A percentile compares a stretch with the other conserved stretches of the same genome.
phyloP scores from a whole-genome alignment of 2,113 vertebrate species.

The Tor tambroides region DNA sequence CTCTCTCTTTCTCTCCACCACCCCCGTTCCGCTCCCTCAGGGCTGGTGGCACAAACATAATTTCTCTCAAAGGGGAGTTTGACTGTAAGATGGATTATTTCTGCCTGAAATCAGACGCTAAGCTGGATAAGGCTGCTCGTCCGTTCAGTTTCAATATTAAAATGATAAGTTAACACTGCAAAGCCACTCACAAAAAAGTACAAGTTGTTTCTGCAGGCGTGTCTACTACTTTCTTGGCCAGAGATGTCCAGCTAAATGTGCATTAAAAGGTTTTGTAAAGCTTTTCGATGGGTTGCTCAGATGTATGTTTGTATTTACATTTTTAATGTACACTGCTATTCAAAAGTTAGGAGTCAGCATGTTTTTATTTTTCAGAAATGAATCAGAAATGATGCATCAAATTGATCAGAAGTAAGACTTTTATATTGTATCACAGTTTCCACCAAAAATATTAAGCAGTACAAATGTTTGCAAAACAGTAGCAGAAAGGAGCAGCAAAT shows the following conservation, averaged over 20 bases:
- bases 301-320: background rate
- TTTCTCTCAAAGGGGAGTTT: constrained; percentile 71
- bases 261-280: background rate
- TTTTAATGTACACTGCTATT: background rate
- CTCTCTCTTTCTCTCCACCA: constrained; percentile 31
- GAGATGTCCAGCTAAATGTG: background rate
- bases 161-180: constrained; percentile 51
- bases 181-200: constrained; percentile 21
- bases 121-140: constrained; percentile 69
- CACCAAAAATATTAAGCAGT: background rate
- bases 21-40: constrained; percentile 46
- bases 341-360: background rate
- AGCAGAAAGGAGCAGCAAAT: background rate
- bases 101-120: constrained; percentile 70
- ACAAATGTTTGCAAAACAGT: background rate
- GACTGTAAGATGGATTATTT: constrained; percentile 76
- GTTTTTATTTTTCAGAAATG: background rate
- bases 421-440: no score
- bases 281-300: background rate
- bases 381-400: background rate
- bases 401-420: background rate
- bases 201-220: background rate
- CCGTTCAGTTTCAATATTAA: constrained; percentile 52
- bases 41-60: constrained; percentile 62
- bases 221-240: background rate